Percentiles rank a stretch among this genome's conserved stretches.
These are phyloP conservation scores for Pyrochroa serraticornis DNA, from an alignment of 2,888 invertebrate genomes.

Conservation along the genomic window DNA sequence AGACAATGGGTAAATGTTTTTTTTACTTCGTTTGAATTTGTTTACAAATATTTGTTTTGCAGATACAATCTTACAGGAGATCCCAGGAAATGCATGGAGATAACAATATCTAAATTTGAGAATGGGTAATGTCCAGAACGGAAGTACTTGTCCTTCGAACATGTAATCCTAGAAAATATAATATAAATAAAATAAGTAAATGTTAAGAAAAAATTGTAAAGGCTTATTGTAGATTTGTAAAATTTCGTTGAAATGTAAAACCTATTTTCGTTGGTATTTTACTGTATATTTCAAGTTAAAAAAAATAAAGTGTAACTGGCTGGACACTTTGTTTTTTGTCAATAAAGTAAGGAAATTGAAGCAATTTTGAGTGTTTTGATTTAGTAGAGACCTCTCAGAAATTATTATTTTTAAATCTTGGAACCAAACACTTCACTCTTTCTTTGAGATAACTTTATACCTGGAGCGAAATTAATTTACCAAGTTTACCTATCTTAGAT, in stretches of 20 bases:
- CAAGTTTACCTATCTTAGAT: too few species aligned
- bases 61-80: constrained; percentile 51
- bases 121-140: constrained; percentile 23
- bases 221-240: constrained; percentile 38
- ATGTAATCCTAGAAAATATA: constrained; percentile 11
- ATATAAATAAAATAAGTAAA: constrained; percentile 29
- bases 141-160: constrained; percentile 24
- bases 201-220: constrained; percentile 29
- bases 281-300: constrained; percentile 34
- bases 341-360: background rate
- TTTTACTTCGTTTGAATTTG: constrained; percentile 4
- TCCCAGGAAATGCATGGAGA: constrained; percentile 43
- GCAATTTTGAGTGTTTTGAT: background rate
- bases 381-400: background rate
- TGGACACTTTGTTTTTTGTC: constrained; percentile 29
- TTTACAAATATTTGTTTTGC: constrained; percentile 34
- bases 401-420: too few species aligned
- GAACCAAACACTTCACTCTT: too few species aligned
- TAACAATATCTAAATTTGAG: constrained; percentile 33
- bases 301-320: constrained; percentile 39
- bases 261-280: constrained; percentile 42
- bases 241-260: constrained; percentile 22
- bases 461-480: too few species aligned
- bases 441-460: too few species aligned
- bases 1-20: constrained; percentile 56